Percentiles rank a stretch among this genome's conserved stretches.
Conservation (phyloP, 2,888 invertebrate species). For the Leucophenga maculata region DNA sequence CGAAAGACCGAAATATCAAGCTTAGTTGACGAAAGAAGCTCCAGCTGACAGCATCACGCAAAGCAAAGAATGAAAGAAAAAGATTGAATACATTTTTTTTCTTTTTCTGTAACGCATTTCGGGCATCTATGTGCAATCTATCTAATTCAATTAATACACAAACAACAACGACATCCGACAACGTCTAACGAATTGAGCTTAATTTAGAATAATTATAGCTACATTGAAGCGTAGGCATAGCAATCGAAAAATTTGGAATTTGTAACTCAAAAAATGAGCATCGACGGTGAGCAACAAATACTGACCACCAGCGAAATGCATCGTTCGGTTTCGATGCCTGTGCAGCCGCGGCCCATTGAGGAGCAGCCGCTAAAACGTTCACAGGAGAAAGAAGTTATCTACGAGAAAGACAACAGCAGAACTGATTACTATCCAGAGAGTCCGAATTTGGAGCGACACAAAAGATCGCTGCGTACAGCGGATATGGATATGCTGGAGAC, state of each 20-base stretch:
- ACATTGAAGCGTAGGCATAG: slow-evolving; percentile 7
- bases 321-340: slow-evolving; percentile 70
- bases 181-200: slow-evolving; percentile 55
- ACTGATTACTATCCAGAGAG: slow-evolving; percentile 66
- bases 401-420: background rate
- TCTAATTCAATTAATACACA: slow-evolving; percentile 61
- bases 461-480: slow-evolving; percentile 42
- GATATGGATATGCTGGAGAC: slow-evolving; percentile 54
- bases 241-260: slow-evolving; percentile 37
- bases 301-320: slow-evolving; percentile 55
- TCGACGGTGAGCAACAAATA: slow-evolving; percentile 25
- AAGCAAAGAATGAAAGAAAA: background rate
- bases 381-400: slow-evolving; percentile 67
- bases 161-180: slow-evolving; percentile 43
- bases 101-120: slow-evolving; percentile 4
- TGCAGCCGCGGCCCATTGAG: slow-evolving; percentile 65
- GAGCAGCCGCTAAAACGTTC: slow-evolving; percentile 64
- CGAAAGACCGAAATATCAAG: background rate
- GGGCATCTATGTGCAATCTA: background rate
- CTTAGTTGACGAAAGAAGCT: slow-evolving; percentile 14
- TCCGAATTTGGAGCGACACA: slow-evolving; percentile 53
- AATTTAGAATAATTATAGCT: slow-evolving; percentile 49
- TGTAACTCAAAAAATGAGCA: slow-evolving; percentile 43
- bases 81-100: slow-evolving; percentile 8
- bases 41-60: slow-evolving; percentile 6